Base-by-base conservation (phyloP, 2,797 vertebrate species). In the Arnoldichthys spilopterus region DNA sequence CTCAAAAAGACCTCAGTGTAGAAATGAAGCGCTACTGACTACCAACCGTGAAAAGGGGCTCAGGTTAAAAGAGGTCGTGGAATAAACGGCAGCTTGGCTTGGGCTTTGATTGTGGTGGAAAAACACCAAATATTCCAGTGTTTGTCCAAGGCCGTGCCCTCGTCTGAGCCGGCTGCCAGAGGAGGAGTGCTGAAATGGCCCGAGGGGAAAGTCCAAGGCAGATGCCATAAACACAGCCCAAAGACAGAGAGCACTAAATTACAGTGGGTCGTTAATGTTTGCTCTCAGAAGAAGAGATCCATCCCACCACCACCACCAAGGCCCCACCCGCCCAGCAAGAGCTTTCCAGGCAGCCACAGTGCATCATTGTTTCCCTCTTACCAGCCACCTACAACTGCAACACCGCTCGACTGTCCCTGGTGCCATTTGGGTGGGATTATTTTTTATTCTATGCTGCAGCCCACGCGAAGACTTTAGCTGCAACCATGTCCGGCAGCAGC, bases 381-480 rank as follows among this genome's bases (percentile, higher is more conserved):
- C 26, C 43, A 63, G 40, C 28, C 34, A 37, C 51, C 53, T 26
- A 58, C 67, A 69, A 32, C 45, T 40, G 0, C 6, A 9, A 56
- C n/a, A 59, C 11, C 61, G 8, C 22, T 8, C 43, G 3, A 47
- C 12, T 66, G 62, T 66, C 34, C 20, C 34, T 67, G 34, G 64
- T 80, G 51, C 45, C 64, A 74, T 77, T 77, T 76, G 43, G 49
- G 22, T 58, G 22, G 63, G 58, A 82, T 58, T 59, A 28, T 30
- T 59, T 70, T 73, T 78, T 22, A 78, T 72, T 49, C 78, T 73
- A 59, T 30, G 68, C 45, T 67, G 26, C 76, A 64, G 67, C 80
- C 80, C 71, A 82, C 70, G 9, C 73, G 43, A 26, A 28, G 32
- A 61, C 53, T 76, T 47, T 0, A 74, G 70, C 49, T 69, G 70